Evolutionary conservation across 2,888 invertebrate genomes (phyloP), one percentile per base, ranked within the genome.

Genomic region (Pyrochroa serraticornis): DNA sequence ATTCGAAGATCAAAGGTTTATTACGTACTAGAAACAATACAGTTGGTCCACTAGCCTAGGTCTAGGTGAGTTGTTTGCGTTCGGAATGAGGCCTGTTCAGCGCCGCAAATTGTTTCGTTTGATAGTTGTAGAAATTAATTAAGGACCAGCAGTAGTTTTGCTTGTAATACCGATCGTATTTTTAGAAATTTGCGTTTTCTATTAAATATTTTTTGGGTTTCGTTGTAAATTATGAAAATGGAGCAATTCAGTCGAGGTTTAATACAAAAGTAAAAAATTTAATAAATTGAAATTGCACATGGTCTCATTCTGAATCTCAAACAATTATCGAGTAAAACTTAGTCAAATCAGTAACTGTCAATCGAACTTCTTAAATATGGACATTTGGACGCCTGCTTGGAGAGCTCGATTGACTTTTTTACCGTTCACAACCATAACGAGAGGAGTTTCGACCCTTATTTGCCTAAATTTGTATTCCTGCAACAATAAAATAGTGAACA

Each of bases 371-470:
- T 86, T 87, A 13, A 86, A 86, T 66, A 87, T 87, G 2, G 86
- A 85, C 62, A 89, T 83, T 64, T 84, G 83, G 3, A 87, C 86
- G 66, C 84, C 82, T 0, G 89, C 89, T 75, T 85, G 85, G 70
- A 87, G 85, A 63, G 85, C 83, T 46, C 82, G 81, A n/a, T 84
- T 83, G n/a, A 88, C 80, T 67, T 88, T 87, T 71, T 87, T 87
- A 0, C 91, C 89, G 75, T 93, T 93, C 38, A 93, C 86, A 7
- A 91, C 85, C 68, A 93, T 77, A 32, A 85, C 79, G 63, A 89
- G 77, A 0, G 93, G 93, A 59, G 87, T 89, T 78, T 91, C 89
- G n/a, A 93, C 88, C 52, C 93, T 84, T 56, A 93, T 85, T 46
- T 89, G 86, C 67, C 84, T 83, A 78, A 90, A 92, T 63, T 87